Base-by-base conservation (phyloP, 1,140 invertebrate genomes). In the Scylla paramamosain region DNA sequence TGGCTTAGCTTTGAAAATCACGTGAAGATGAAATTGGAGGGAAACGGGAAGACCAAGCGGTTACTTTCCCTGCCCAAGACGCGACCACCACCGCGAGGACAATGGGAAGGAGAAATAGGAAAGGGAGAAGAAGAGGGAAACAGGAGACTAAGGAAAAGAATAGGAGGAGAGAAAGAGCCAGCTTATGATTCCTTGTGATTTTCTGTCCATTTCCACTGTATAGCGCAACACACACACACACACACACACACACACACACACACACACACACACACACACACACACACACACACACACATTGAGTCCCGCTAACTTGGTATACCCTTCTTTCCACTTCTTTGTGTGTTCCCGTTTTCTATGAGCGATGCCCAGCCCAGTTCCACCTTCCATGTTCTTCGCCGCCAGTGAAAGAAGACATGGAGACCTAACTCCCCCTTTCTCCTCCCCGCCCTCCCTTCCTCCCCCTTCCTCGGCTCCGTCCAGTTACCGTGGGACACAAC, bases 401-500 rank as follows among this genome's bases (percentile, higher is more conserved):
- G 84, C 93, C 16, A 95, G 46, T 59, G 90, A 95, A 92, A 92
- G 77, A 92, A 90, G 31, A 82, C 67, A 77, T 59, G 67, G 39
- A 90, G 84, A 59, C 20, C 29, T 59, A n/a, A 77, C 67, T n/a
- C 67, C 67, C 67, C n/a, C n/a, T 25, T n/a, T n/a, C 67, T n/a
- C n/a, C 67, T n/a, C n/a, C 20, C 67, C n/a, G 6, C 10, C 67
- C 20, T 0, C 67, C 67, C 67, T n/a, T 77, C 67, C 67, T n/a
- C 67, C 20, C 67, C 67, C 67, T n/a, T 7, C 67, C 67, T n/a
- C 67, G 25, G 67, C 88, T 82, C 88, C 94, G 83, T 92, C 86
- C 83, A 32, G 94, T 92, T 92, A 95, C 94, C 83, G 91, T 14
- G 59, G 91, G 77, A 84, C 91, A 95, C 83, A 95, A 95, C 94